These are phyloP conservation scores for Drosophila pandora DNA, from an alignment of 1,140 invertebrate species.

Conservation along the genomic window DNA sequence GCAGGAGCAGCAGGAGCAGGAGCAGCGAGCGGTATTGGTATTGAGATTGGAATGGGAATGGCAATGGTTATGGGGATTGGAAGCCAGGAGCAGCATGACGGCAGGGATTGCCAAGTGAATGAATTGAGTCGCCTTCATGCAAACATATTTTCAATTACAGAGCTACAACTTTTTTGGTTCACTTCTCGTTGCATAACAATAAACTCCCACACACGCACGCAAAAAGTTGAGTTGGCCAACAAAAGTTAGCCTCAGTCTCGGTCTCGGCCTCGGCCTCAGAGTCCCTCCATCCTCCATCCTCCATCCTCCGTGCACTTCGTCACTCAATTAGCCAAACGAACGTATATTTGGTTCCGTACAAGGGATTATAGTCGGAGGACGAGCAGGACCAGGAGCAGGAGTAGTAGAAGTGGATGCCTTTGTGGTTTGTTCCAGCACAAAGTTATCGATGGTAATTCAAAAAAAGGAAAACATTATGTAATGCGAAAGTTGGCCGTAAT, in stretches of 20 bases:
- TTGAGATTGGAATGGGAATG: background rate
- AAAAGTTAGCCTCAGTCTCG: constrained; percentile 28
- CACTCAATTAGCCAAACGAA: constrained; percentile 51
- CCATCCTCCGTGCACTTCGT: constrained; percentile 10
- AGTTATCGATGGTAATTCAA: constrained; percentile 23
- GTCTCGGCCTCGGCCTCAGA: too few species aligned
- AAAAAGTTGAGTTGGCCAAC: constrained; percentile 30
- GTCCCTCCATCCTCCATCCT: background rate
- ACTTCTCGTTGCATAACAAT: constrained; percentile 47
- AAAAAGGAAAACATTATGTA: constrained; percentile 14
- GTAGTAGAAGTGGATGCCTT: background rate
- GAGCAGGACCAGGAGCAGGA: background rate
- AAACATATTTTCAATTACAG: constrained; percentile 54
- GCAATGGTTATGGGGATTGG: background rate
- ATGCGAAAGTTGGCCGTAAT: constrained; percentile 3
- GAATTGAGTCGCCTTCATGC: constrained; percentile 50
- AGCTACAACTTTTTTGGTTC: constrained; percentile 44
- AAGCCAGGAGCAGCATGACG: background rate
- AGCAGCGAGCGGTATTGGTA: background rate
- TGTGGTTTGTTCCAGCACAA: constrained; percentile 3
- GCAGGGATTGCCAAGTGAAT: constrained; percentile 18
- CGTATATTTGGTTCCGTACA: constrained; percentile 34
- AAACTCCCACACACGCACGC: constrained; percentile 23
- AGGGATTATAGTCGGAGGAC: constrained; percentile 18
- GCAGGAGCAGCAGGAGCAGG: constrained; percentile 1